Evolutionary conservation across 1,140 invertebrate species (phyloP), one percentile per base, ranked within the genome.

Genomic region (Himalopsyche phryganea): DNA sequence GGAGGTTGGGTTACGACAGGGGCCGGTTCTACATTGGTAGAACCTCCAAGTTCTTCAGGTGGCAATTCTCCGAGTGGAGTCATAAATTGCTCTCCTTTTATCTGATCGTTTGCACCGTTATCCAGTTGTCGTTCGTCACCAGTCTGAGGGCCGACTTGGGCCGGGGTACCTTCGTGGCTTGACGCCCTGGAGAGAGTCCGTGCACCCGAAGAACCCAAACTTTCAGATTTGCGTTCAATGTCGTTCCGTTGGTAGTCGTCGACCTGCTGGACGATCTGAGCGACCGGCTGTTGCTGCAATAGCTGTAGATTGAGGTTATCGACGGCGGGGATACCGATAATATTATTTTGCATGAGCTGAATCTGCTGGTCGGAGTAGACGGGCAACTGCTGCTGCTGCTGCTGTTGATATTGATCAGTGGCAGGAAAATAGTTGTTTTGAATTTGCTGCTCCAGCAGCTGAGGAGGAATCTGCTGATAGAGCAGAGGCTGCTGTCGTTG

Each of bases 141-240:
- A 69, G 5, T 66, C 64, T 18, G 71, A 69, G 10, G 66, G 67
- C 10, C 66, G 69, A 76, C 71, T 62, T 76, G 74, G 66, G 76
- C 72, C 1, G 75, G 74, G 6, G 74, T 77, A 66, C 76, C 75
- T 68, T 78, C 76, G 66, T 78, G 75, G 73, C 76, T 78, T 68
- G 76, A 78, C 9, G 61, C 53, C 45, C 61, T 51, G 9, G 61
- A 64, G 18, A 64, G 41, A 19, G 61, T 55, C 14, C 56, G 56
- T 7, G 52, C 58, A 1, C 41, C 50, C 1, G 61, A 64, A 14
- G 61, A 64, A 17, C 57, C 57, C 11, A 56, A 44, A 36, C 61
- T 64, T 9, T 60, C 52, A 1, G 52, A 44, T 38, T 55, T 55
- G 11, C 50, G 32, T 17, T 33, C 19, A 14, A 36, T 17, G 19